Percentiles rank a stretch among this genome's conserved stretches.
These are phyloP conservation scores for Clinocottus analis DNA, from an alignment of 2,113 vertebrate genomes.

Conservation along the genomic window DNA sequence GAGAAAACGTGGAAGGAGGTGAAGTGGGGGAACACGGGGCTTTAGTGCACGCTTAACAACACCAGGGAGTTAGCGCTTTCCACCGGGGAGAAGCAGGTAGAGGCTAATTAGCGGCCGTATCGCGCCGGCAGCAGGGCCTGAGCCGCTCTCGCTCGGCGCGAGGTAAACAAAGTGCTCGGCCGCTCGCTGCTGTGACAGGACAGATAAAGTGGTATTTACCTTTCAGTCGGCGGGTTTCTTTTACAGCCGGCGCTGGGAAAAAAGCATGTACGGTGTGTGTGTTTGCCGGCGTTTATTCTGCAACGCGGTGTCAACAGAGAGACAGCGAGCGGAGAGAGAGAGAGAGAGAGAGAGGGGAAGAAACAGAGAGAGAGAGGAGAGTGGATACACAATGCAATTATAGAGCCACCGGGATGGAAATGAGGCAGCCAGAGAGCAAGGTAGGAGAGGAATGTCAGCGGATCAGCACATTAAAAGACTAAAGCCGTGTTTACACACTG, in stretches of 20 bases:
- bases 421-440: conserved; percentile 35
- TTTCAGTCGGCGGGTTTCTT: conserved; percentile 70
- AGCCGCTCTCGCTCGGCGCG: too few species aligned
- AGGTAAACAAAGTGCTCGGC: conserved; percentile 75
- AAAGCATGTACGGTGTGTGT: conserved; percentile 37
- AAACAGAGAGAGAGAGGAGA: not conserved
- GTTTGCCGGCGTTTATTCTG: conserved; percentile 52
- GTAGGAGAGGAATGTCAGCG: conserved; percentile 38
- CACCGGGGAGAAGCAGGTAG: conserved; percentile 63
- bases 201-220: conserved; percentile 79
- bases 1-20: conserved; percentile 12
- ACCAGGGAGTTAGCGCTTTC: conserved; percentile 37
- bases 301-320: conserved; percentile 61
- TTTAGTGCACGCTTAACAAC: conserved; percentile 38
- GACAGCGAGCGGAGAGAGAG: not conserved
- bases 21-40: conserved; percentile 20
- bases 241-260: conserved; percentile 29
- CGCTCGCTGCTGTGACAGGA: conserved; percentile 72
- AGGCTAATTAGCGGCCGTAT: conserved; percentile 76
- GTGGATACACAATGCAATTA: conserved; percentile 52
- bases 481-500: conserved; percentile 28
- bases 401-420: conserved; percentile 52
- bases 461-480: conserved; percentile 32
- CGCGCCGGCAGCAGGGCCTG: conserved; percentile 65
- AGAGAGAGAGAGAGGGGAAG: too few species aligned